phyloP scores from a whole-genome alignment of 2,888 invertebrate species.

The Dioctria rufipes region DNA sequence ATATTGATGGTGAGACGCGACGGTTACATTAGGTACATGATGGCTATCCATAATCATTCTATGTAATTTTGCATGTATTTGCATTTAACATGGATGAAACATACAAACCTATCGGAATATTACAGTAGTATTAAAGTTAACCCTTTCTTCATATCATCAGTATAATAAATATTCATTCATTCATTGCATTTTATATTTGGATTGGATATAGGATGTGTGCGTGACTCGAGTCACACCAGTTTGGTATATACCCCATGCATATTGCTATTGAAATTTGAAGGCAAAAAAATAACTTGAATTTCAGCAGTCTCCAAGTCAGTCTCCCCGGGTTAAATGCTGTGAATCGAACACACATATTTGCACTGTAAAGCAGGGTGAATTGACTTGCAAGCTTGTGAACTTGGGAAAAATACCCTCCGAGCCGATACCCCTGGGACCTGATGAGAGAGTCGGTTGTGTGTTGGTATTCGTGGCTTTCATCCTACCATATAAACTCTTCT shows the following conservation, averaged over 20 bases:
- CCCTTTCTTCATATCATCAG: neutral
- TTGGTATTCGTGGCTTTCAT: too few relatives aligned
- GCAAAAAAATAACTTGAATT: conserved; percentile 22
- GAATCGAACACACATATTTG: conserved; percentile 13
- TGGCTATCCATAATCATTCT: neutral
- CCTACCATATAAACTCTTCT: too few relatives aligned
- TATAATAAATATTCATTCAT: neutral
- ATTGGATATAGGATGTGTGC: neutral
- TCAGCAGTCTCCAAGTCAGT: conserved; percentile 30
- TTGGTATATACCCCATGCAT: too few relatives aligned
- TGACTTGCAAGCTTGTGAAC: neutral
- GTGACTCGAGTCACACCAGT: too few relatives aligned
- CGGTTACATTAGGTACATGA: neutral
- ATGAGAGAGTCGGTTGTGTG: too few relatives aligned
- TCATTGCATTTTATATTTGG: neutral
- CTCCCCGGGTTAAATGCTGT: conserved; percentile 37
- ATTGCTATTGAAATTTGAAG: neutral
- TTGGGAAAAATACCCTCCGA: neutral
- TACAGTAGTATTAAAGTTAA: neutral
- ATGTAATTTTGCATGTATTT: conserved; percentile 8
- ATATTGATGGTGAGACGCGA: neutral
- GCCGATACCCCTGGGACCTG: neutral
- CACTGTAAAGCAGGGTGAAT: conserved; percentile 8
- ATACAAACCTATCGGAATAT: neutral
- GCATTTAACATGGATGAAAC: neutral